A percentile compares a stretch with the other conserved stretches of the same genome.
Evolutionary conservation across 2,797 vertebrate species (phyloP).

Genomic region (Nothura maculosa): DNA sequence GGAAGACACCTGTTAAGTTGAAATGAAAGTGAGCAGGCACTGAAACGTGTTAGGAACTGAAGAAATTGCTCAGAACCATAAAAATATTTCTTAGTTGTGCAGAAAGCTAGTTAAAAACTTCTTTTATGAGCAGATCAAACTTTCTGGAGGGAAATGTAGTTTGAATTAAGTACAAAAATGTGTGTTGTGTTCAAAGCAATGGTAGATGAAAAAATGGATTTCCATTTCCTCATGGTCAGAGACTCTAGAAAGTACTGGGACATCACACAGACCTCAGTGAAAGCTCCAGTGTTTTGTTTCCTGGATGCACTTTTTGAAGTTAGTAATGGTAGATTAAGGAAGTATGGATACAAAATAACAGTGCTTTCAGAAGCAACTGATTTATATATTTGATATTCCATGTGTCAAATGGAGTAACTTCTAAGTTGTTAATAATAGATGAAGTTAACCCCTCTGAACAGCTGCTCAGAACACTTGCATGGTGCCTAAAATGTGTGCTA

Average conservation of each 20-base stretch:
- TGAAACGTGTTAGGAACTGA: not conserved
- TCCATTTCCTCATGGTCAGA: not conserved
- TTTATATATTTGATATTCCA: not conserved
- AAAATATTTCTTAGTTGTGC: not conserved
- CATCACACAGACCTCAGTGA: not conserved
- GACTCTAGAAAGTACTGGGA: not conserved
- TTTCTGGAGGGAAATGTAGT: not conserved
- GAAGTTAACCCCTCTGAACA: not conserved
- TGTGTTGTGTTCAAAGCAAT: not conserved
- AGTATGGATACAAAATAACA: not conserved
- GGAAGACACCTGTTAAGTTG: not conserved
- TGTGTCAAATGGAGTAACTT: not conserved
- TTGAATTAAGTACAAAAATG: not conserved
- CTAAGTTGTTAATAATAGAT: not conserved
- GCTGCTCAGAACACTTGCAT: not conserved
- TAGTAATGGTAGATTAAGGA: not conserved
- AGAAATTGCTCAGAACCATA: not conserved
- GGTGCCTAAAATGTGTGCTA: not conserved
- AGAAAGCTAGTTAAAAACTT: not conserved
- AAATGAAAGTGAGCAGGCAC: not conserved
- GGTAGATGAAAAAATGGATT: not conserved
- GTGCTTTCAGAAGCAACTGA: not conserved
- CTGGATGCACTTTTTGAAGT: not conserved
- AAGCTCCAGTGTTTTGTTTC: not conserved
- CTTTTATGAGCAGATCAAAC: not conserved